Evolutionary conservation across 1,140 invertebrate species (phyloP).

Genomic region (Popillia japonica): DNA sequence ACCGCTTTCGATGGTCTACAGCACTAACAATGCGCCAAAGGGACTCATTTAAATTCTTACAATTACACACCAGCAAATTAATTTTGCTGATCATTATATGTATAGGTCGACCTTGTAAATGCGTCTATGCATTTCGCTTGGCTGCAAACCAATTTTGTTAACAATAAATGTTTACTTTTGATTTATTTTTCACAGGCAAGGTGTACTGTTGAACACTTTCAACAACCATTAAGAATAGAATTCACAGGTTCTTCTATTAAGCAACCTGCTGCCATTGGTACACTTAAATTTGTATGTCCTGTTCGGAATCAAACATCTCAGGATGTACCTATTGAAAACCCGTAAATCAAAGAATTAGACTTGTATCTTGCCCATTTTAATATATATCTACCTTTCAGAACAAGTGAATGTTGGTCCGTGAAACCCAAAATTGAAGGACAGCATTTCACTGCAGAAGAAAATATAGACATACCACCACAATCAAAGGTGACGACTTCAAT

Average conservation of each 20-base stretch:
- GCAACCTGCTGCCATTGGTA: constrained; percentile 57
- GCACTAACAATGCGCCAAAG: no score
- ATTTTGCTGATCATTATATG: no score
- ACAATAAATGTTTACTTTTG: no score
- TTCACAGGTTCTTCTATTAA: constrained; percentile 57
- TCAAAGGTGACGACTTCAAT: constrained; percentile 44
- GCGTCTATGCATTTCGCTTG: no score
- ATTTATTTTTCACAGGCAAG: no score
- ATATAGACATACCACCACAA: constrained; percentile 50
- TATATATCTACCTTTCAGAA: constrained; percentile 44
- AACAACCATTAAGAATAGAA: constrained; percentile 50
- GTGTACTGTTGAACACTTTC: constrained; percentile 56
- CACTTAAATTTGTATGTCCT: constrained; percentile 54
- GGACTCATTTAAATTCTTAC: no score
- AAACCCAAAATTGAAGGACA: constrained; percentile 56
- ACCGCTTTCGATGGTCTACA: no score
- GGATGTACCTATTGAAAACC: constrained; percentile 55
- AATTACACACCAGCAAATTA: no score
- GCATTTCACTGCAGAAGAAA: constrained; percentile 52
- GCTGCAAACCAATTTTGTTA: no score
- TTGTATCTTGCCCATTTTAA: constrained; percentile 19
- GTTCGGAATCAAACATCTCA: constrained; percentile 54
- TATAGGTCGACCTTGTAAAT: no score
- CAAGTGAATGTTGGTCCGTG: constrained; percentile 53
- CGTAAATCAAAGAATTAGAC: constrained; percentile 45